Evolutionary conservation across 2,797 vertebrate species (phyloP), one percentile per base, ranked within the genome.

Genomic region (Enteromius afrohamiltoni): DNA sequence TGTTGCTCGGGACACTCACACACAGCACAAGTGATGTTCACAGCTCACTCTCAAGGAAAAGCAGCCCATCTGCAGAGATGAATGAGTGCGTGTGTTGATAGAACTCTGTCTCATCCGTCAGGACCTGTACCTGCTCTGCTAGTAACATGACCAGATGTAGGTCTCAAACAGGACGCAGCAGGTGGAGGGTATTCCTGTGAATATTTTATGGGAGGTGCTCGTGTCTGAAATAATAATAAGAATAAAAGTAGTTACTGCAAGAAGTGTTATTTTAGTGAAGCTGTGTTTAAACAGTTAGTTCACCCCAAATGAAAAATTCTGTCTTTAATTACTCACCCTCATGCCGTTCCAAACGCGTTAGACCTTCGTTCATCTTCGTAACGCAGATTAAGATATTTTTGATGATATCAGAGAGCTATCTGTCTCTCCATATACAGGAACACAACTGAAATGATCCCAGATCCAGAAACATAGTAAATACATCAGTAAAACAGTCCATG

Each of bases 1-100:
- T 70, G n/a, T 80, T 71, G 79, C 26, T 73, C 53, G 34, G 53
- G 79, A 62, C 26, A 19, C 34, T 69, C 31, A 26, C 49, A 58
- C 31, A 40, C 49, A 29, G 37, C 67, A 71, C 19, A 80, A 71
- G 16, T 37, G 19, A 70, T 71, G 67, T 60, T 71, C 14, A 40
- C 67, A 45, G 40, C 55, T 71, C 79, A 49, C 53, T n/a, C 68
- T 81, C 79, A 81, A 81, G 79, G 79, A 60, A 62, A 80, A 71
- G 51, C 67, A n/a, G 51, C 51, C 23, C 68, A 49, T 81, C 55
- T 73, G 42, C 68, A 34, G 26, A 34, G 68, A 81, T 81, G 53
- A 64, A 73, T 62, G 53, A 45, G 53, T 0, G 3, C 21, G 40
- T n/a, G 42, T 81, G 40, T 73, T 62, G 55, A 58, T 21, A 34